Evolutionary conservation across 2,113 vertebrate species (phyloP).

Genomic region (Neotragus pygmaeus): DNA sequence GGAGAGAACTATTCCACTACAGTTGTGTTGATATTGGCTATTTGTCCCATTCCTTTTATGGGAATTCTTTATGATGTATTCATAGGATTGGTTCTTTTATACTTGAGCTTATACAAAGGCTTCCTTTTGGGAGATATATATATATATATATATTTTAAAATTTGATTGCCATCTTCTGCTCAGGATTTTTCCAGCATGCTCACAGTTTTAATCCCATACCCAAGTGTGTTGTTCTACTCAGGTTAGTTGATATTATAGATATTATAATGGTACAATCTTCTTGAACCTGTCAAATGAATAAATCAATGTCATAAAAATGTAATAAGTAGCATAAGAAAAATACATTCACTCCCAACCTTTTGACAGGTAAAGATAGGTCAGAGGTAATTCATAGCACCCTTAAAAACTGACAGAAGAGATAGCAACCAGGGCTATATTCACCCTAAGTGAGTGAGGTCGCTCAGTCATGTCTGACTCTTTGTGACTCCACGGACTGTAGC

Average conservation of each 20-base stretch:
- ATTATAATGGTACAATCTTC: not conserved
- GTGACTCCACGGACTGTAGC: too few relatives aligned
- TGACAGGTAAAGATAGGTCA: not conserved
- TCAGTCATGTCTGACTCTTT: too few relatives aligned
- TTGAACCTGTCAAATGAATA: slow-evolving; percentile 39
- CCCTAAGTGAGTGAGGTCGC: not conserved
- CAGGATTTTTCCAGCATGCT: not conserved
- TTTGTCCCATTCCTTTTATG: not conserved
- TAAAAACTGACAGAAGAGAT: not conserved
- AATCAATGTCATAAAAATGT: not conserved
- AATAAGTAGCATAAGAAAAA: slow-evolving; percentile 17
- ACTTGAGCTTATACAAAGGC: not conserved
- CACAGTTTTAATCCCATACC: not conserved
- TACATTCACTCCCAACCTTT: not conserved
- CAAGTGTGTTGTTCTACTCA: not conserved
- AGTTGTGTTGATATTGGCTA: not conserved
- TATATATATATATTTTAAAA: not conserved
- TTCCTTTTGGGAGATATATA: not conserved
- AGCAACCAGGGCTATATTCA: not conserved
- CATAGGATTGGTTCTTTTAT: not conserved
- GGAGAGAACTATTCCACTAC: not conserved
- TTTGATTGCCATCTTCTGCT: not conserved
- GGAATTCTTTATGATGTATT: not conserved
- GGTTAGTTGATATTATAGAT: not conserved
- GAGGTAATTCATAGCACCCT: not conserved